Evolutionary conservation across 1,140 invertebrate genomes (phyloP).

Genomic region (Bombus waltoni): DNA sequence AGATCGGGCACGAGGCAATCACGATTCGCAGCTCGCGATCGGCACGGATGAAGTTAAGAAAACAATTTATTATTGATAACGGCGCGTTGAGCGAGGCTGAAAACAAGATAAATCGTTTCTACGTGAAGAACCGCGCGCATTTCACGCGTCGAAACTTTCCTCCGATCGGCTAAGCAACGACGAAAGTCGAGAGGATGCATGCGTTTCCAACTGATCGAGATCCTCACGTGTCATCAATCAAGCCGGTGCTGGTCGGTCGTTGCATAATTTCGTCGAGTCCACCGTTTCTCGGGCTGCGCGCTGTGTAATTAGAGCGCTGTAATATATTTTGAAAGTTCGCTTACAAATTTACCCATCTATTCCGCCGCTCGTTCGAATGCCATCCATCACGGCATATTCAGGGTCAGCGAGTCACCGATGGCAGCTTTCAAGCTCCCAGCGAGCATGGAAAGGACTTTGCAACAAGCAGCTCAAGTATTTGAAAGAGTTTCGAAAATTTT

Average conservation of each 20-base stretch:
- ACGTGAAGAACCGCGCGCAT: slow-evolving; percentile 17
- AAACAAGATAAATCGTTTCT: slow-evolving; percentile 45
- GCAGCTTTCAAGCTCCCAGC: not conserved
- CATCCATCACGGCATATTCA: slow-evolving; percentile 24
- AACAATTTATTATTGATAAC: slow-evolving; percentile 55
- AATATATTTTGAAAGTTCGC: slow-evolving; percentile 14
- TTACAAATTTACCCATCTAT: slow-evolving; percentile 11
- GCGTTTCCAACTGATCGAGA: not conserved
- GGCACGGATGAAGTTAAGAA: slow-evolving; percentile 24
- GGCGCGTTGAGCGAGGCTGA: not conserved
- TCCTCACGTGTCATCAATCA: slow-evolving; percentile 32
- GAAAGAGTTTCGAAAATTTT: slow-evolving; percentile 1
- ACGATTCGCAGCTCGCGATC: slow-evolving; percentile 11
- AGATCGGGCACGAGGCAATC: slow-evolving; percentile 33
- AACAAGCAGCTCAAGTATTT: not conserved
- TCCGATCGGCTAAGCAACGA: not conserved
- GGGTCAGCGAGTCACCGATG: slow-evolving; percentile 24
- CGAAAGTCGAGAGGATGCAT: not conserved
- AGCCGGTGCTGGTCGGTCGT: not conserved
- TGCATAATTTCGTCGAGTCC: slow-evolving; percentile 19
- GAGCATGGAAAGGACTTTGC: not conserved
- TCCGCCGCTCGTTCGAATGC: not conserved
- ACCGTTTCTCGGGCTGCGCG: not conserved
- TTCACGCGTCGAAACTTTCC: slow-evolving; percentile 1
- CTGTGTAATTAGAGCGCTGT: slow-evolving; percentile 1